A percentile compares a stretch with the other conserved stretches of the same genome.
phyloP scores from a whole-genome alignment of 2,797 vertebrate genomes.

The Xerus rutilus region DNA sequence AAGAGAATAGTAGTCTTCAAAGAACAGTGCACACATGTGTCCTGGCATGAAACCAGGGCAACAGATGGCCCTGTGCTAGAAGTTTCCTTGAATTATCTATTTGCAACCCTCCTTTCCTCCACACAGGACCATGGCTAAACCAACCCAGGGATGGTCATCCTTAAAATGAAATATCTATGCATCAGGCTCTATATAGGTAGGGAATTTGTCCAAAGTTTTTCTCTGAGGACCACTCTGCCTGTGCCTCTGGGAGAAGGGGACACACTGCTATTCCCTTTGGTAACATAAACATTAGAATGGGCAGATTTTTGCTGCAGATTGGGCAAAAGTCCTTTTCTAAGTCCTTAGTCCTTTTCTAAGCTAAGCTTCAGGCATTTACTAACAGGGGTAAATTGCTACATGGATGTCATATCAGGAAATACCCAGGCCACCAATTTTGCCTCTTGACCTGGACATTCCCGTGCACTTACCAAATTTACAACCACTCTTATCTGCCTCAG shows the following conservation, averaged over 20 bases:
- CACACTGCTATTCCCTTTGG: too few relatives aligned
- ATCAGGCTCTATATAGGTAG: too few relatives aligned
- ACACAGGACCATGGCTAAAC: not conserved
- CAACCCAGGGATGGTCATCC: not conserved
- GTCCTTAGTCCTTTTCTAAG: not conserved
- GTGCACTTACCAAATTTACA: not conserved
- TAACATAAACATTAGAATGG: not conserved
- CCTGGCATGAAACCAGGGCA: not conserved
- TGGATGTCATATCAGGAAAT: not conserved
- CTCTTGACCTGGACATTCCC: not conserved
- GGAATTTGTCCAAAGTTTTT: not conserved
- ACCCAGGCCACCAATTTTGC: too few relatives aligned
- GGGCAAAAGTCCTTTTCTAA: not conserved
- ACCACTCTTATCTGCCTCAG: not conserved
- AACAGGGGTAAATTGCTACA: too few relatives aligned
- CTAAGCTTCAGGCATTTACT: not conserved
- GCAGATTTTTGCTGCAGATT: not conserved
- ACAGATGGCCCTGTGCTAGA: not conserved
- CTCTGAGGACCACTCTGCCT: not conserved
- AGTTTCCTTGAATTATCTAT: not conserved
- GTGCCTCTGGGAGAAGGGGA: not conserved
- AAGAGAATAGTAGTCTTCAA: not conserved
- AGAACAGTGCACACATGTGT: accelerated
- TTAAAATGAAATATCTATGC: not conserved
- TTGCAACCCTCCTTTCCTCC: not conserved